These are phyloP conservation scores for Catharus ustulatus DNA, from an alignment of 2,797 vertebrate genomes.

Conservation along the genomic window DNA sequence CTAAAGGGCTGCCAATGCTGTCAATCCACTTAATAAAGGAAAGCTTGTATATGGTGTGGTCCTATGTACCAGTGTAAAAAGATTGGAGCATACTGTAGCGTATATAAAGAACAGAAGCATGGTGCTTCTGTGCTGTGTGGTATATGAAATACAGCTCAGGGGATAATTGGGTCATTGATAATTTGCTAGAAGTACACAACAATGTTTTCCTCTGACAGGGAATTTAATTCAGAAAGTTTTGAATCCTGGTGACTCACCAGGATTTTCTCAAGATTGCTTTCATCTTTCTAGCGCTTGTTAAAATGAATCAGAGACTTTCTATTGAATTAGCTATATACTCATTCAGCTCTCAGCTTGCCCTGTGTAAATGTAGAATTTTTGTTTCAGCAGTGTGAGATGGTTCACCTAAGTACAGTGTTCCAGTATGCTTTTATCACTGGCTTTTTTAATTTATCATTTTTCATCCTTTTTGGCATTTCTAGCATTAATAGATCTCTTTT, in stretches of 20 bases:
- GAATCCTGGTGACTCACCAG: neutral
- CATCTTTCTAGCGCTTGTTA: neutral
- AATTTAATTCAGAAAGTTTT: neutral
- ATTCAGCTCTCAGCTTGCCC: neutral
- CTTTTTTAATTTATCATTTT: neutral
- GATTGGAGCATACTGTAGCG: neutral
- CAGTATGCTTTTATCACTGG: neutral
- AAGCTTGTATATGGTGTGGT: neutral
- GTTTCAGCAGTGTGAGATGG: neutral
- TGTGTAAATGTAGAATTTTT: neutral
- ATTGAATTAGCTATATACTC: neutral
- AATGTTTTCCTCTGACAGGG: neutral
- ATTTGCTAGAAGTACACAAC: neutral
- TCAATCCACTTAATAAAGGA: neutral
- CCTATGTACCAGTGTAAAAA: neutral
- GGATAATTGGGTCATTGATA: neutral
- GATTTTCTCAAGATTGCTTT: neutral
- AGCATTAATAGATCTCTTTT: neutral
- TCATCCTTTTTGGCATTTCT: neutral
- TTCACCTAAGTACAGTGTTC: neutral
- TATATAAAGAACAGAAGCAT: neutral
- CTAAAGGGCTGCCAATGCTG: neutral
- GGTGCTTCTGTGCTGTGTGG: neutral
- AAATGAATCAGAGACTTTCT: neutral
- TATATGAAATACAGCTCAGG: neutral